Evolutionary conservation across 2,797 vertebrate genomes (phyloP).

Genomic region (Enteromius radiatus): DNA sequence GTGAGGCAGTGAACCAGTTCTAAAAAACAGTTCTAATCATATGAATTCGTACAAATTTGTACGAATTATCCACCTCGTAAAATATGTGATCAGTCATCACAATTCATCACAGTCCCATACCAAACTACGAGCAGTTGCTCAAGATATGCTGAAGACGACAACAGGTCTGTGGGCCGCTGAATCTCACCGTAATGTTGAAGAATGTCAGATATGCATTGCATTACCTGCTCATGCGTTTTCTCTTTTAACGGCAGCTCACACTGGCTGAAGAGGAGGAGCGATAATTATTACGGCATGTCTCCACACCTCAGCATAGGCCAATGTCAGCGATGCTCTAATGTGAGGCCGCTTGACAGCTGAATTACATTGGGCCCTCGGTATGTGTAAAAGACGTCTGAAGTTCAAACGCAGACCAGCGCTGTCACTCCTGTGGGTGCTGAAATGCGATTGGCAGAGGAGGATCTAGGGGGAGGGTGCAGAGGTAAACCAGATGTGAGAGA

Average conservation of each 20-base stretch:
- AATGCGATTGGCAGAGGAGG: conserved; percentile 73
- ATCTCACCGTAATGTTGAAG: conserved; percentile 38
- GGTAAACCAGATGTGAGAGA: conserved; percentile 77
- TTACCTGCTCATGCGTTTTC: conserved; percentile 54
- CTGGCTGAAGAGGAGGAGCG: conserved; percentile 76
- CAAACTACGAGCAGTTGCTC: background rate
- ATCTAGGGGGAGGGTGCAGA: conserved; percentile 67
- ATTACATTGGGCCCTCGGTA: conserved; percentile 75
- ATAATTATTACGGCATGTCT: conserved; percentile 73
- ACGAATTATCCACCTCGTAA: too few relatives aligned
- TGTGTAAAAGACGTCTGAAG: conserved; percentile 73
- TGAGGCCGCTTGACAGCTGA: conserved; percentile 70
- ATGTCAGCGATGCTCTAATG: conserved; percentile 67
- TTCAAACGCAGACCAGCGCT: conserved; percentile 74
- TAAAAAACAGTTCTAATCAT: too few relatives aligned
- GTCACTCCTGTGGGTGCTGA: conserved; percentile 71
- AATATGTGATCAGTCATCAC: too few relatives aligned
- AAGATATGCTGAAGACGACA: background rate
- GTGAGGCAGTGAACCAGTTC: background rate
- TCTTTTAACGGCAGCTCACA: conserved; percentile 55
- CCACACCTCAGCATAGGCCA: conserved; percentile 66
- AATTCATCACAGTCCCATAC: background rate
- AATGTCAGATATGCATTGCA: conserved; percentile 56
- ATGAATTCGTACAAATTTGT: too few relatives aligned
- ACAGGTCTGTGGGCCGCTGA: background rate